Evolutionary conservation across 35 echinoderm and acorn worm genomes (phyloP).

Genomic region (Diadema setosum): DNA sequence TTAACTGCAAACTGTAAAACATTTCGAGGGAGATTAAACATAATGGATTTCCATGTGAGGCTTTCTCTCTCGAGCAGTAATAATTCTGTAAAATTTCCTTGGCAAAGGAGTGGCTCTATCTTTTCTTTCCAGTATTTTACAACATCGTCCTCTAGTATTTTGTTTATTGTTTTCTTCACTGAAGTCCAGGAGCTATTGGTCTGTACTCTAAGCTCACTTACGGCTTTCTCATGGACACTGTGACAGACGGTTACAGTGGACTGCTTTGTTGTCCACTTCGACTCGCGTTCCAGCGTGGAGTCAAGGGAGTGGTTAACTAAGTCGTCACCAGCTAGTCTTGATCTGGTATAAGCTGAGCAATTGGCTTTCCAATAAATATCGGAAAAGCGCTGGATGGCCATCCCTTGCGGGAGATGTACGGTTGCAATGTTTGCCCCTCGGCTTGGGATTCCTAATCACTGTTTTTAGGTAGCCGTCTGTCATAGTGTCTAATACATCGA

Average conservation of each 20-base stretch:
- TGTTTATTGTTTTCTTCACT: too few relatives aligned
- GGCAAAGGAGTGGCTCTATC: too few relatives aligned
- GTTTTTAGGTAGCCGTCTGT: not conserved
- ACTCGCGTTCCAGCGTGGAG: not conserved
- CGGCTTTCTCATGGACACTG: not conserved
- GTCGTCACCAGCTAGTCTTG: not conserved
- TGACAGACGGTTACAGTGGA: not conserved
- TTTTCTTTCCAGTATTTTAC: too few relatives aligned
- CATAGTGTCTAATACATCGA: not conserved
- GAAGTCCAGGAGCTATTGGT: too few relatives aligned
- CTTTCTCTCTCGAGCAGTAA: not conserved
- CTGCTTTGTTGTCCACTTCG: not conserved
- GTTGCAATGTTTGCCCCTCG: not conserved
- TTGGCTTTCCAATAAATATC: not conserved
- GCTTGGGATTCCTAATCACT: not conserved
- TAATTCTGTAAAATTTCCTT: too few relatives aligned
- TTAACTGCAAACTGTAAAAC: not conserved
- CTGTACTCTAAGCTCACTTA: too few relatives aligned
- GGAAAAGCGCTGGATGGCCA: not conserved
- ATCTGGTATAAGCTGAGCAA: not conserved
- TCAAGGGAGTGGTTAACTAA: not conserved
- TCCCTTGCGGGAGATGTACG: not conserved
- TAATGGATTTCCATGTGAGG: not conserved
- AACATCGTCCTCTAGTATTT: too few relatives aligned
- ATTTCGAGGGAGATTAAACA: not conserved